These are phyloP conservation scores for Actinia equina DNA, from an alignment of 64 coral and sea anemone genomes.

Conservation along the genomic window DNA sequence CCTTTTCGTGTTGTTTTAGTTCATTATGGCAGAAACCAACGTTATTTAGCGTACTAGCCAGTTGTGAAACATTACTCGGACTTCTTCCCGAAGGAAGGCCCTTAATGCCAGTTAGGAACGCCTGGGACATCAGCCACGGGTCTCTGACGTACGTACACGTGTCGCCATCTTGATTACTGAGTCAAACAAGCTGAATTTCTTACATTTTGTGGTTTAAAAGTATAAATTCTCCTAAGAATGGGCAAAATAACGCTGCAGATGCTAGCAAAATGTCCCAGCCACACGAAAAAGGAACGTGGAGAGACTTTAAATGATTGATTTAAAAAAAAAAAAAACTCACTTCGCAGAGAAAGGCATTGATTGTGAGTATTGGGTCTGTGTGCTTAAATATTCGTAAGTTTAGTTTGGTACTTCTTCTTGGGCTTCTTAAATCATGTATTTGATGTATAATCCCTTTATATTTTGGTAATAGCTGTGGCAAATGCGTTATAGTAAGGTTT, in stretches of 20 bases:
- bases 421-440: not conserved
- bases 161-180: not conserved
- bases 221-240: constrained; percentile 35
- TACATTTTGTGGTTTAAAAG: not conserved
- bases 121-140: too few relatives aligned
- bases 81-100: too few relatives aligned
- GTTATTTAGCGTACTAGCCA: too few relatives aligned
- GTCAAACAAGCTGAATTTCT: not conserved
- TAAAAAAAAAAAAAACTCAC: constrained; percentile 81
- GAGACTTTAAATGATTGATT: constrained; percentile 88
- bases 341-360: constrained; percentile 91
- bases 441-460: not conserved
- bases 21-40: too few relatives aligned
- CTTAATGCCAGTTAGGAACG: too few relatives aligned
- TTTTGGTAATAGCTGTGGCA: not conserved
- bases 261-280: constrained; percentile 81
- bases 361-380: constrained; percentile 64
- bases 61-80: too few relatives aligned
- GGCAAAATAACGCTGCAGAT: constrained; percentile 88
- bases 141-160: too few relatives aligned
- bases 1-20: too few relatives aligned
- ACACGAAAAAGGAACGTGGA: constrained; percentile 86
- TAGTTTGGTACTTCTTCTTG: not conserved
- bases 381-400: not conserved
- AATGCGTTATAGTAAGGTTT: not conserved